phyloP scores from a whole-genome alignment of 2,797 vertebrate species.

The Alcedo atthis region DNA sequence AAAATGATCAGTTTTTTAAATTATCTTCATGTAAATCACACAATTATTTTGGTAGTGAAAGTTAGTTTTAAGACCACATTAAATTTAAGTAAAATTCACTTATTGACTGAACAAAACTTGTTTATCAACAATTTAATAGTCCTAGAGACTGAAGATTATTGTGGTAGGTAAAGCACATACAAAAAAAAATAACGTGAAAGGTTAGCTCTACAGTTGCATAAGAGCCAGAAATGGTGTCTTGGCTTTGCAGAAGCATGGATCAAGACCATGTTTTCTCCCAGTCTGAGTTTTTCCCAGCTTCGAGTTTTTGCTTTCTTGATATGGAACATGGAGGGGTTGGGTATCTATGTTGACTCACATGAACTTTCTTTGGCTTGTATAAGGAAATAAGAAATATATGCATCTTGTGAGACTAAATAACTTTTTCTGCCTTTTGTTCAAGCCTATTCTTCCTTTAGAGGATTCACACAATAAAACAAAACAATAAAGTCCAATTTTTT shows the following conservation, averaged over 20 bases:
- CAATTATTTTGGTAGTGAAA: neutral
- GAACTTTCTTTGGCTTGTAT: neutral
- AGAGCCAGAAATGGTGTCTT: neutral
- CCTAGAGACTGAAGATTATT: neutral
- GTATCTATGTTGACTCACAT: neutral
- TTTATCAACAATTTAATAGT: neutral
- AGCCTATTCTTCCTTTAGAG: neutral
- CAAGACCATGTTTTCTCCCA: neutral
- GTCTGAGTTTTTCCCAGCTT: neutral
- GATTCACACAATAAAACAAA: neutral
- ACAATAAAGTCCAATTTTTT: neutral
- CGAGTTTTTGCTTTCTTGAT: neutral
- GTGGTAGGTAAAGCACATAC: neutral
- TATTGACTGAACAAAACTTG: neutral
- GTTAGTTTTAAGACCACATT: neutral
- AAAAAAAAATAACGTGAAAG: neutral
- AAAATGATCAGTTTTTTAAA: neutral
- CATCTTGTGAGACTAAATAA: neutral
- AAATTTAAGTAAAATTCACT: neutral
- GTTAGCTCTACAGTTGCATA: neutral
- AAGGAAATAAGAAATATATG: neutral
- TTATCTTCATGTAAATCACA: neutral
- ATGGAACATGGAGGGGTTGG: neutral
- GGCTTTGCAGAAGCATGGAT: neutral
- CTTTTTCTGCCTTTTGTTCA: neutral